Evolutionary conservation across 2,797 vertebrate species (phyloP), one percentile per base, ranked within the genome.

Genomic region (Chelonia mydas): DNA sequence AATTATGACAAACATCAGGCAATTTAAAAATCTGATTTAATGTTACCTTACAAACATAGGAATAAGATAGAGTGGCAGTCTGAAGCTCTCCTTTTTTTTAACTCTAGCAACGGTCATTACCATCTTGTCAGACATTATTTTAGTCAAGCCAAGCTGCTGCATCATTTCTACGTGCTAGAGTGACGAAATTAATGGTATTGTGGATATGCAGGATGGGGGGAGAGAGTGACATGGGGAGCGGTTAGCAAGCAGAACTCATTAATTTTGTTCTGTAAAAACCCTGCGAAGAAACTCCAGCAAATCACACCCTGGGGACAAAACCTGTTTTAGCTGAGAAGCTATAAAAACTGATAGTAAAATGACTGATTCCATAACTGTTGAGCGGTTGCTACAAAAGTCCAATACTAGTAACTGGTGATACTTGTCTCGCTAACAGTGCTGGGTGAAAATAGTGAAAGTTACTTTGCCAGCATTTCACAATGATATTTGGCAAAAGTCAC

Each of bases 321-420:
- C 0, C 0, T 68, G 3, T 94, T 94, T 95, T 97, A 96, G 91
- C 74, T 78, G 94, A 84, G 91, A 81, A 84, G 77, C 53, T 90
- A 81, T 92, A 91, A 92, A 94, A 83, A 81, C 65, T 93, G 93
- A 94, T 50, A 92, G 86, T 78, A 88, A 97, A 97, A 95, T 95
- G 94, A 92, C 83, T 81, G 86, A 92, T 94, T 95, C 87, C 3
- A 0, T 81, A 88, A 68, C 83, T 94, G 89, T 78, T 92, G 83
- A 94, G 74, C 6, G 3, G 54, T 94, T 92, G 54, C 79, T 82
- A 68, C 91, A 83, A 87, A 54, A 93, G 87, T 77, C 82, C 3
- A 1, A 59, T 80, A 55, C 54, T 80, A 91, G 72, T 94, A 96
- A 94, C 93, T 95, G 94, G 88, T 92, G 93, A n/a, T 84, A 93